Base-by-base conservation (phyloP, 2,888 invertebrate species). In the Drosophila atripex region DNA sequence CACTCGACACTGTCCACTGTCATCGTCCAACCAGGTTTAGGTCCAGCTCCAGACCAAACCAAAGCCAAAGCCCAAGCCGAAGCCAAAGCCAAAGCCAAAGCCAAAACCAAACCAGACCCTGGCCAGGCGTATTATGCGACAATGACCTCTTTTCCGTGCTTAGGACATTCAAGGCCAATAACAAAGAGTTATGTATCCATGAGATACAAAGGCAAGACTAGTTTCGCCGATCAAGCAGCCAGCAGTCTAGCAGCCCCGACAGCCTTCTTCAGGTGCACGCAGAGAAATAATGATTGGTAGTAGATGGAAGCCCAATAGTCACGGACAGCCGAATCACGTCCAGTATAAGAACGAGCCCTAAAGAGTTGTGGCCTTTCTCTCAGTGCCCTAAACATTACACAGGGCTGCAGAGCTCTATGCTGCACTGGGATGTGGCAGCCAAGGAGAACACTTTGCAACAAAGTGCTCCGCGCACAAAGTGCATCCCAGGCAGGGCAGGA, bases 81-180 rank as follows among this genome's bases (percentile, higher is more conserved):
- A n/a, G n/a, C n/a, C n/a, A n/a, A 39, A 16, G 9, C 39, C 39
- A 39, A 16, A 41, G 21, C 41, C 41, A 41, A 35, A 14, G 39
- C 38, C 51, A 38, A 38, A 30, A 32, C 49, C n/a, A 11, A 4
- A 28, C 46, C 41, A 53, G 47, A 35, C 71, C 51, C 41, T 49
- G 49, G 52, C 50, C 61, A 63, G 64, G 64, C 35, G 57, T 71
- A 80, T 83, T 77, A 88, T 86, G 85, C 89, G 89, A 86, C 89
- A 89, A 89, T 88, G 89, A 89, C 89, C 89, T 89, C 89, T 89
- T 88, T 88, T 88, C 84, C 84, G 78, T 83, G 88, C 86, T 88
- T 85, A 82, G 83, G 85, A 83, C 78, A 73, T 89, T 86, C 89
- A 89, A 89, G 89, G 89, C 88, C 89, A 89, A 80, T 83, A 82